Evolutionary conservation across 2,888 invertebrate species (phyloP).

Genomic region (Stomorhina lunata): DNA sequence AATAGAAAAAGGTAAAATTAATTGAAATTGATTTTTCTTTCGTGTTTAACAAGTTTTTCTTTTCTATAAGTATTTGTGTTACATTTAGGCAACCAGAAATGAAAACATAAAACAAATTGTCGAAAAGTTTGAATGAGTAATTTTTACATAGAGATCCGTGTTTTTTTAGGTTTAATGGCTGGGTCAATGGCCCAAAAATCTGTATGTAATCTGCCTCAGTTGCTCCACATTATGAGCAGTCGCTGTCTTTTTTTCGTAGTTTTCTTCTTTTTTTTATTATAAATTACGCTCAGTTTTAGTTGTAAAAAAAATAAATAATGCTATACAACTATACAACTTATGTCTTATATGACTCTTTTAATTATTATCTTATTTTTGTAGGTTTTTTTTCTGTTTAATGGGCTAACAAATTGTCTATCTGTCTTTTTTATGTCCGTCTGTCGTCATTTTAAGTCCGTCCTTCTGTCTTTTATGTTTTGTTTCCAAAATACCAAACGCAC

Average conservation of each 20-base stretch:
- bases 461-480: not conserved
- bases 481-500: constrained; percentile 42
- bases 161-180: constrained; percentile 23
- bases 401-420: not conserved
- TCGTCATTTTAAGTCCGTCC: not conserved
- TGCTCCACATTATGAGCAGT: constrained; percentile 40
- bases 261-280: constrained; percentile 40
- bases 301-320: not conserved
- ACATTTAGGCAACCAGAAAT: not conserved
- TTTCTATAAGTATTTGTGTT: too few species aligned
- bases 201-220: constrained; percentile 38
- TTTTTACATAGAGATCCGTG: constrained; percentile 14
- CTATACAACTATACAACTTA: not conserved
- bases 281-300: constrained; percentile 7
- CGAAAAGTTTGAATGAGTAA: constrained; percentile 34
- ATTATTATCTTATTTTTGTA: constrained; percentile 3
- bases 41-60: too few species aligned
- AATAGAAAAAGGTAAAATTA: too few species aligned
- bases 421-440: not conserved
- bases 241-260: not conserved
- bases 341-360: constrained; percentile 4
- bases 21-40: too few species aligned
- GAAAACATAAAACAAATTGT: not conserved
- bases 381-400: not conserved
- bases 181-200: constrained; percentile 64